Evolutionary conservation across 1,140 invertebrate genomes (phyloP), one percentile per base, ranked within the genome.

Genomic region (Drosophila serrata): DNA sequence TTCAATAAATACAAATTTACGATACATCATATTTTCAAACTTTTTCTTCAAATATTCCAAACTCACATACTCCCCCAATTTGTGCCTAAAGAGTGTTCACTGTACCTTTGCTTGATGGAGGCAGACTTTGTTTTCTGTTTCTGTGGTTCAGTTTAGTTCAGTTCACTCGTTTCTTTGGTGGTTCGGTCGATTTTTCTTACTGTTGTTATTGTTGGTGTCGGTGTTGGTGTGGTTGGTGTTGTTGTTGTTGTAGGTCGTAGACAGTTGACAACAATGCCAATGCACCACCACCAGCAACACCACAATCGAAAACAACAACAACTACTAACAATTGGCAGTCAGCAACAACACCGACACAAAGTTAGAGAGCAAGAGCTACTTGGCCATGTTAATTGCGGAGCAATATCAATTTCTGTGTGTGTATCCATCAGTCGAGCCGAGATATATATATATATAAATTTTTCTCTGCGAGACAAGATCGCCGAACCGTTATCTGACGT

Each of bases 381-480:
- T 76, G 45, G 57, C 59, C 62, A 78, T 68, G 80, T 62, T 79
- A 75, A 82, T 82, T 82, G 58, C 53, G 70, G 19, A 45, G 60
- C 57, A 45, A 57, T 82, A 82, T 82, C 74, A 78, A 78, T 82
- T 78, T 72, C 56, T 80, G 43, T 77, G 51, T 76, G 19, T 74
- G 43, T 68, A 58, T 85, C 74, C 74, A 81, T 81, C 68, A 62
- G 58, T 55, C 58, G 81, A 74, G 70, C 59, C 59, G 55, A 62
- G 17, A 79, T 53, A 45, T 13, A 17, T 40, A 29, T 29, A 29
- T 11, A 33, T 33, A 12, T 33, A 4, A 57, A 42, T 65, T 48
- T 46, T 22, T 76, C 58, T 42, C 51, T 57, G 57, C 43, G 51
- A 60, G 48, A 60, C 59, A 62, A 69, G 65, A 75, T 84, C 81